A percentile compares a stretch with the other conserved stretches of the same genome.
These are phyloP conservation scores for Sebastes matsubarae DNA, from an alignment of 2,797 vertebrate species.

Conservation along the genomic window DNA sequence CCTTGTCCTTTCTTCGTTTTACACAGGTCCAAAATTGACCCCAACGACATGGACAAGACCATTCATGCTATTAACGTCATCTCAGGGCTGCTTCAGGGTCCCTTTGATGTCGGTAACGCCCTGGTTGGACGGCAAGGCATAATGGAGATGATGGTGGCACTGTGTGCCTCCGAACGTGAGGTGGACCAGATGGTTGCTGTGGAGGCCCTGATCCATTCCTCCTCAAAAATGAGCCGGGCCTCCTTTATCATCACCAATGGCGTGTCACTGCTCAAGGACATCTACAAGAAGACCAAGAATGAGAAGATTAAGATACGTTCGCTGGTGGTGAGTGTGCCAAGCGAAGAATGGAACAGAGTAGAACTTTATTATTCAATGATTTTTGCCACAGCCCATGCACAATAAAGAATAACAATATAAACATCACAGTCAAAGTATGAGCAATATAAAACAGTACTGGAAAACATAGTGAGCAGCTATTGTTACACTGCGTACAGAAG, in stretches of 20 bases:
- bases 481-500: not conserved
- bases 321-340: constrained; percentile 87
- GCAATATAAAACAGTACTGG: not conserved
- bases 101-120: constrained; percentile 94
- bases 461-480: not conserved
- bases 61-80: constrained; percentile 93
- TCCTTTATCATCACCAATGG: constrained; percentile 97
- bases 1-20: not conserved
- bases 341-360: not conserved
- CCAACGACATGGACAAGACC: constrained; percentile 96
- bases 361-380: not conserved
- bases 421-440: not conserved
- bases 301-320: constrained; percentile 98
- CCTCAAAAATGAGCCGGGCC: constrained; percentile 94
- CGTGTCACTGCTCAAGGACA: constrained; percentile 91
- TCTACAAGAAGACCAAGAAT: constrained; percentile 98
- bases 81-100: constrained; percentile 95
- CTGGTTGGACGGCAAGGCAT: constrained; percentile 91
- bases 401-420: not conserved
- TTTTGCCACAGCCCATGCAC: not conserved
- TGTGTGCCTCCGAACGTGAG: constrained; percentile 93
- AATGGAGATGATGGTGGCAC: constrained; percentile 99
- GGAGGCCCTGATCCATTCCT: constrained; percentile 94
- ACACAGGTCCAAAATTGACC: constrained; percentile 92
- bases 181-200: constrained; percentile 97